Conservation (phyloP, 2,888 invertebrate species). For the Acanthococcus lagerstroemiae region DNA sequence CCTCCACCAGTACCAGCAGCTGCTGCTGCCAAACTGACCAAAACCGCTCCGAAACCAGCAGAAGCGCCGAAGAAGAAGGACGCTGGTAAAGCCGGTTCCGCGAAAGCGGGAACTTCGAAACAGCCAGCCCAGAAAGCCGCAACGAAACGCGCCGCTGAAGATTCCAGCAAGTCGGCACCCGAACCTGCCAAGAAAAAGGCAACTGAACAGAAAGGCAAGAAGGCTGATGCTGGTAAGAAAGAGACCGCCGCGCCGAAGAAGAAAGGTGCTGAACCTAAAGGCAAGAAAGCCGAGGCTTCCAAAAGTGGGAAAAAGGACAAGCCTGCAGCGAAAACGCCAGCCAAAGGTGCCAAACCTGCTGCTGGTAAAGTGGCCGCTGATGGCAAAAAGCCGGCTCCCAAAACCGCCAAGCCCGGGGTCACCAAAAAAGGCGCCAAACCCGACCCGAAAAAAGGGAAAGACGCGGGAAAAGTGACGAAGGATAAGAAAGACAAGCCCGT, state of each 20-base stretch:
- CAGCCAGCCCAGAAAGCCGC: conserved; percentile 35
- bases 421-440: background rate
- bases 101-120: conserved; percentile 41
- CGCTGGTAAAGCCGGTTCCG: conserved; percentile 42
- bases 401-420: background rate
- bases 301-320: conserved; percentile 39
- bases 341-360: background rate
- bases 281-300: conserved; percentile 37
- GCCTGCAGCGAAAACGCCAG: conserved; percentile 37
- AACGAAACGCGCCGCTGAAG: conserved; percentile 41
- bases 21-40: conserved; percentile 45
- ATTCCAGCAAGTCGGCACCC: conserved; percentile 40
- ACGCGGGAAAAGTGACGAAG: background rate
- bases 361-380: background rate
- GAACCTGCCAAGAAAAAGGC: conserved; percentile 40
- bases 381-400: background rate
- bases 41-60: conserved; percentile 42
- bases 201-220: no score
- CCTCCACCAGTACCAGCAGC: conserved; percentile 38
- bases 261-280: conserved; percentile 36
- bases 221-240: conserved; percentile 37
- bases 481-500: background rate
- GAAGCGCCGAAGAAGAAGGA: conserved; percentile 42
- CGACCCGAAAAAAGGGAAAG: background rate
- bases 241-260: conserved; percentile 38